phyloP scores from a whole-genome alignment of 2,113 vertebrate genomes.

The Strix uralensis region DNA sequence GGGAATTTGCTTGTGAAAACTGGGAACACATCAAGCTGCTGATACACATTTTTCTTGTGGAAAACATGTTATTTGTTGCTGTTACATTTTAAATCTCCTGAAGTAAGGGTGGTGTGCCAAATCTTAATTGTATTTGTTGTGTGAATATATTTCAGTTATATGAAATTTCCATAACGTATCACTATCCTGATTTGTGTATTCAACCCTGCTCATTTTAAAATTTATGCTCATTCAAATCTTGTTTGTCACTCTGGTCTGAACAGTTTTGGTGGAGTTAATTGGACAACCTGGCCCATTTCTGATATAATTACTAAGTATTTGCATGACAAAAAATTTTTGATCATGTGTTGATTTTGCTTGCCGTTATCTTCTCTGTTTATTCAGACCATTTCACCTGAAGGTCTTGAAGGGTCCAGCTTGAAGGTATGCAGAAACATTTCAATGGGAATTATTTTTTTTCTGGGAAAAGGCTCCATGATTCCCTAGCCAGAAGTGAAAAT shows the following conservation, averaged over 20 bases:
- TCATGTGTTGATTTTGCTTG: not conserved
- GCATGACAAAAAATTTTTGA: fast-evolving
- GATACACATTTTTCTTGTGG: not conserved
- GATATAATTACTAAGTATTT: not conserved
- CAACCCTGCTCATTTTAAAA: not conserved
- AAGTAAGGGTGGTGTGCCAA: not conserved
- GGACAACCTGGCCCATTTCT: not conserved
- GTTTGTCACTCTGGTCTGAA: not conserved
- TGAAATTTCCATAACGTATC: not conserved
- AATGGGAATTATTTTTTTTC: not conserved
- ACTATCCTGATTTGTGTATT: not conserved
- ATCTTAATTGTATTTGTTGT: not conserved
- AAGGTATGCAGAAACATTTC: not conserved
- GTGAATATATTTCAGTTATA: not conserved
- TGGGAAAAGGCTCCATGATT: not conserved
- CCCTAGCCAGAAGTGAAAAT: not conserved
- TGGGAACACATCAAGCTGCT: not conserved
- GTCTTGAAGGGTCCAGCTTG: not conserved
- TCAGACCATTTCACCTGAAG: not conserved
- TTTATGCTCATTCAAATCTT: not conserved
- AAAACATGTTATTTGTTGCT: not conserved
- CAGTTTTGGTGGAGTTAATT: not conserved
- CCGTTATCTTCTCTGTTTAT: not conserved
- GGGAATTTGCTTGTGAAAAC: not conserved
- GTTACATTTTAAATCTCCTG: not conserved